Base-by-base conservation (phyloP, 2,888 invertebrate genomes). In the Hypselothyrea guttata region DNA sequence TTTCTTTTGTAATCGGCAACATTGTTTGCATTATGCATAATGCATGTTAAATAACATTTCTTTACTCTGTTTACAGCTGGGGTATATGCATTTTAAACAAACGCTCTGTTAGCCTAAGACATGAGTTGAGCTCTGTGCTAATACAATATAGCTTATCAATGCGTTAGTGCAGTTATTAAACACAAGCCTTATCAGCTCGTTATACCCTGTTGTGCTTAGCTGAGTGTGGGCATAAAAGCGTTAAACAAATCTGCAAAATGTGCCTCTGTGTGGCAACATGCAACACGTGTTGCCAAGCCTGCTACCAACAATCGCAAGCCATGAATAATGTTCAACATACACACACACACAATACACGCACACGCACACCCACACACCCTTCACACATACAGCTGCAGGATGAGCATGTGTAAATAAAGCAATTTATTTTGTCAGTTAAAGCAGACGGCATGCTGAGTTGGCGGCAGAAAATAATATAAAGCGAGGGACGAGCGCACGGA, bases 261-360 rank as follows among this genome's bases (percentile, higher is more conserved):
- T 31, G 4, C 31, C 7, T 66, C 51, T 53, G 42, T 52, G 55
- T 69, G 51, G 37, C 30, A 56, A 22, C 52, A 71, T 51, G 72
- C 62, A 74, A 69, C 75, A 74, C 62, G 62, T 75, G 65, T 48
- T 62, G 38, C 33, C 48, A 47, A 38, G 13, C 40, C 7, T 45
- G 40, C 35, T 35, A 59, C 31, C 41, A 47, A 22, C 38, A 11
- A 12, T 38, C 15, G 22, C 44, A 46, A 41, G 31, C 41, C 53
- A 57, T 66, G 73, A 57, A 54, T 72, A 66, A 75, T 75, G 55
- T 52, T 30, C 5, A 28, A 12, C 49, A 22, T 7, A 31, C 42
- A 46, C 46, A 33, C 30, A 16, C 30, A 49, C 4, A 18, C 37
- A 7, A 16, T 22, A 49, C 4, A 18, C 37, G 4, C n/a, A 27